Base-by-base conservation (phyloP, 2,888 invertebrate species). In the Ganaspis brasiliensis region DNA sequence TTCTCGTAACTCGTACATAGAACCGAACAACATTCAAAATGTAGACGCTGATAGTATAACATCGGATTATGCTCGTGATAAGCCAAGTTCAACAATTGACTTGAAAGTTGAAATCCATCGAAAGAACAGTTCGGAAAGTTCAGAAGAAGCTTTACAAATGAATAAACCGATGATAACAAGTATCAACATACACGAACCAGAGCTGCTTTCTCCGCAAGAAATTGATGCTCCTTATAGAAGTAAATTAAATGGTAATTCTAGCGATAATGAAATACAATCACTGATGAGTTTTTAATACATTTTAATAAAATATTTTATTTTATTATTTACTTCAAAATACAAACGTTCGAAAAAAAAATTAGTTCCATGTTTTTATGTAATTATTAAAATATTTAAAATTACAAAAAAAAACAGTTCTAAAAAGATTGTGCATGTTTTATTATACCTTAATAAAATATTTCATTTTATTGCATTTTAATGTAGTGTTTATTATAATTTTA, bases 61-160 rank as follows among this genome's bases (percentile, higher is more conserved):
- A 21, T 91, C 91, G 2, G 91, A 91, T 73, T 91, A 91, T 77
- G 90, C 89, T 79, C 88, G 89, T 24, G 90, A 91, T 72, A 91
- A 91, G 72, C 90, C 91, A 77, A 91, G 87, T 79, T 91, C 91
- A 49, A 91, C 90, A 37, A 91, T 91, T 95, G 97, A 98, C 93
- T 93, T 98, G 85, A 97, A 97, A 93, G 98, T 97, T 77, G 98
- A 98, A 92, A 97, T 98, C 74, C 98, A 98, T 92, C 94, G 97
- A 77, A 97, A 97, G 90, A 97, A 97, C 90, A 97, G 97, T 88
- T 97, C 97, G 0, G 97, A 96, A 91, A 97, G 97, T 81, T 96
- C 96, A 84, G 96, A 96, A 89, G 96, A 96, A 81, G 94, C 95
- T 81, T 85, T 88, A 31, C 89, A 90, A 76, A 81, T 89, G 40